Evolutionary conservation across 2,113 vertebrate species (phyloP), one percentile per base, ranked within the genome.

Genomic region (Albula goreensis): DNA sequence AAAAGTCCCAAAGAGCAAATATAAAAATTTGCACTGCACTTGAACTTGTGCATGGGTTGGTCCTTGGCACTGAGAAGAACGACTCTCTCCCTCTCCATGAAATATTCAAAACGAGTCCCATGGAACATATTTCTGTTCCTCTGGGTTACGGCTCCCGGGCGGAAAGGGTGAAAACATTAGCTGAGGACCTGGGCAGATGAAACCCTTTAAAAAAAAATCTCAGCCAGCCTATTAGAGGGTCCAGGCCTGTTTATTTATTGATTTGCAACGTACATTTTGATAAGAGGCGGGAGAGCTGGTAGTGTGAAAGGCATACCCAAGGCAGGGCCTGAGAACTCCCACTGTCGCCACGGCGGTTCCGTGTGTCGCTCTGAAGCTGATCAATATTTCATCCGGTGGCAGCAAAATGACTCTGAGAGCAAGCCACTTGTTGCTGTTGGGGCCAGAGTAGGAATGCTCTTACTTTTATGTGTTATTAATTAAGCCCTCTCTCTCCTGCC

Each of bases 1-100:
- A 48, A 82, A 52, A 84, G 87, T 86, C 87, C 86, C 86, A 86
- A 78, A 6, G 88, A 93, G 90, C 86, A 91, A 92, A 91, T 85
- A 85, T 86, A 90, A 78, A 90, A 90, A 91, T 86, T 50, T 90
- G 89, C 88, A 87, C 92, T 92, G 91, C 88, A 90, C 91, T 94
- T 92, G 88, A 93, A 93, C 89, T 85, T 81, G 85, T 91, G 87
- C 85, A 85, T 49, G 85, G 84, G 85, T 70, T 85, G 88, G 84
- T 86, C 57, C 81, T 85, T 82, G 50, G 87, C 51, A 53, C 83
- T 88, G 87, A 85, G 66, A 31, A 89, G 90, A 84, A 89, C 53
- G 78, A 86, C 86, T 41, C 31, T 41, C 31, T 41, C 31, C 31
- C 31, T 78, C 85, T 74, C 22, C 86, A 94, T 93, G 13, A 95